Evolutionary conservation across 1,140 invertebrate genomes (phyloP).

Genomic region (Heliconius himera): DNA sequence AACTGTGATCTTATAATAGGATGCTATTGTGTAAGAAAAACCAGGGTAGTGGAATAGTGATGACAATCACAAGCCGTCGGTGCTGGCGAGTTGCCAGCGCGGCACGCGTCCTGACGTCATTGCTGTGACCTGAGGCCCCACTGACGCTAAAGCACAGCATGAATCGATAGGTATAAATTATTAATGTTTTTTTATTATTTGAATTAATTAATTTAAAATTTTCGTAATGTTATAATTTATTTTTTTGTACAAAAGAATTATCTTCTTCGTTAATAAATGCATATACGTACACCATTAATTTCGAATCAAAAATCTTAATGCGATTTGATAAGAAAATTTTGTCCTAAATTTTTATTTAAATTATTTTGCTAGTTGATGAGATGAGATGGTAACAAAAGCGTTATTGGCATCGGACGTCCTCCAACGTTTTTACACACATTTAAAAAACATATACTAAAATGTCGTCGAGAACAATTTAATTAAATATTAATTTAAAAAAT

Average conservation of each 20-base stretch:
- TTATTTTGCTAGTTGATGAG: not conserved
- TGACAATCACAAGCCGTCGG: slow-evolving; percentile 52
- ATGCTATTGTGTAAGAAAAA: not conserved
- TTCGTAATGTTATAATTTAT: not conserved
- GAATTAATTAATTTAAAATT: no score
- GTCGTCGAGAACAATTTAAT: not conserved
- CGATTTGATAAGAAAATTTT: no score
- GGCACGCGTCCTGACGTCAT: slow-evolving; percentile 52
- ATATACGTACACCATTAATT: not conserved
- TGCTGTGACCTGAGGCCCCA: slow-evolving; percentile 7
- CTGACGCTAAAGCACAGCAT: slow-evolving; percentile 9
- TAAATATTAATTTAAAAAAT: no score
- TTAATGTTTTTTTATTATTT: no score
- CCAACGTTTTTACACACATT: not conserved
- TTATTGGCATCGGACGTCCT: not conserved
- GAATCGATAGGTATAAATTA: not conserved
- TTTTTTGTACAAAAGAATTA: not conserved
- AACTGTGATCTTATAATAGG: not conserved
- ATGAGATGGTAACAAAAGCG: slow-evolving; percentile 21
- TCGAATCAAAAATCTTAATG: no score
- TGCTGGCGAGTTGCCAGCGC: slow-evolving; percentile 51
- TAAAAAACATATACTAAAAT: not conserved
- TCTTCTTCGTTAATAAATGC: not conserved
- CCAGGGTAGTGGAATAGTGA: slow-evolving; percentile 11
- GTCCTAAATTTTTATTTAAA: no score